Base-by-base conservation (phyloP, 2,113 vertebrate species). In the Amphilophus citrinellus region DNA sequence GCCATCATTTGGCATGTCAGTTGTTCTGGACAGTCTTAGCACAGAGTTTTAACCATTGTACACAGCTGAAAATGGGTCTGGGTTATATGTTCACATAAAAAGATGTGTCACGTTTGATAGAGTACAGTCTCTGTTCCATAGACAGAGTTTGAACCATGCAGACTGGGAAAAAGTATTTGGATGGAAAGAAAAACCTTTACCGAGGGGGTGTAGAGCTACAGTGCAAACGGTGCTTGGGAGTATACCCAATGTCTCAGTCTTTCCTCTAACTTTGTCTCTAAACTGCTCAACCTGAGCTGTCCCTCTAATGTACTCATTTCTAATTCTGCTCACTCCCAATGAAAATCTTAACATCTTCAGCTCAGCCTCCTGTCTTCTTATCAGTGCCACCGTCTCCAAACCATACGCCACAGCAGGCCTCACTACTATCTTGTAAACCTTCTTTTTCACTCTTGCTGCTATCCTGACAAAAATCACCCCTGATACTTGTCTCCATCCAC, bases 241-340 rank as follows among this genome's bases (percentile, higher is more conserved):
- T 24, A 50, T 0, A 71, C 42, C 15, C 39, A 0, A 0, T 50
- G 42, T 37, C 37, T 37, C 37, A 37, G 37, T 2, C 8, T 37
- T 37, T 37, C 37, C 37, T 37, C 37, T 8, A 37, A 37, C 37
- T 37, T 9, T 37, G 37, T 37, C 7, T 37, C 37, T 2, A 37
- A 37, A 37, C 37, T 37, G 37, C 37, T 37, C 37, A 9, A 37
- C 37, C 37, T 37, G 37, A 37, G 37, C 37, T 37, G 37, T 37
- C 37, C 37, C 37, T 37, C 37, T 37, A 2, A 37, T 37, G 37
- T 37, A 37, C 37, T 37, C 37, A 37, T 37, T 37, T 37, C 8
- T 37, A 37, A 37, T 37, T 37, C 37, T 35, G 6, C 1, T 35
- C 32, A 35, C 32, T 35, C 32, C 32, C 32, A 35, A 35, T 35